Base-by-base conservation (phyloP, 2,888 invertebrate species). In the Apamea crenata region DNA sequence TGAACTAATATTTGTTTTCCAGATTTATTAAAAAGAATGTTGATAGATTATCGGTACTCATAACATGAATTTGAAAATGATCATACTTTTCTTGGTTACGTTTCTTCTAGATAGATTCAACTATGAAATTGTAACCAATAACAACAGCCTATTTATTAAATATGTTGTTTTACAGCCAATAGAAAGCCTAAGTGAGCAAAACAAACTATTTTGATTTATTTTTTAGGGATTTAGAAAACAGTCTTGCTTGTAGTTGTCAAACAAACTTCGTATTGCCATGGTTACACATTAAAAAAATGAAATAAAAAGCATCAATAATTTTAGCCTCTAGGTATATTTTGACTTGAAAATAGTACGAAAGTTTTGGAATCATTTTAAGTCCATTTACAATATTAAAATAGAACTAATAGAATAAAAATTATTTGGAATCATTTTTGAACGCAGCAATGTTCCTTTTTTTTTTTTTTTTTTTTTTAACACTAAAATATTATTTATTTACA, bases 261-360 rank as follows among this genome's bases (percentile, higher is more conserved):
- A 88, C 88, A 88, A 85, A 82, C 65, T 40, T 69, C 89, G 89
- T 91, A 90, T 90, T 93, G 92, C 92, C 91, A 93, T 93, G 94
- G 90, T 85, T 80, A 93, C 92, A 68, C 44, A 50, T 85, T 72
- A 1, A 36, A 67, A 80, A 67, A 65, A 68, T 67, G 1, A 44
- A 61, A 21, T 40, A 2, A 12, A 36, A 74, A 25, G 3, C 10
- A 44, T 40, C 10, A 53, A 21, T 21, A 47, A 18, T 29, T 18
- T 32, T 71, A 21, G 1, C 16, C 16, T 7, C 18, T 8, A 14
- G 5, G 6, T n/a, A 2, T 16, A 66, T 12, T 53, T 65, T 32
- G 21, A 56, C 12, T 56, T 36, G 2, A 21, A 16, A 56, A 74
- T 36, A 74, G 6, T 47, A 32, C 16, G 2, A 50, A 47, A 21